Evolutionary conservation across 2,888 invertebrate species (phyloP), one percentile per base, ranked within the genome.

Genomic region (Autographa pulchrina): DNA sequence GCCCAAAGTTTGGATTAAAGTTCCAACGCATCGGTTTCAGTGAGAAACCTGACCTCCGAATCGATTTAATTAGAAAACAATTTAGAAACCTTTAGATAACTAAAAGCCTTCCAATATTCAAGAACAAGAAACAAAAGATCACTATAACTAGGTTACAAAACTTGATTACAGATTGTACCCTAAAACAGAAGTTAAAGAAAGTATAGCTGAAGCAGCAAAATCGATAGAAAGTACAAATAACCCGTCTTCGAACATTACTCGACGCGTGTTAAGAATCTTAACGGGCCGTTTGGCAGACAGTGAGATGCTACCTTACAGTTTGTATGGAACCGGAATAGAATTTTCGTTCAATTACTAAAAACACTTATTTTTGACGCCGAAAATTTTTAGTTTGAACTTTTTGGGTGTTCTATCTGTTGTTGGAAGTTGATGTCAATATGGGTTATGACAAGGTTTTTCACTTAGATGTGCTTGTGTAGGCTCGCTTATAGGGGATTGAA

Each of bases 171-270:
- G 81, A 78, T 71, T 73, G 61, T 71, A 70, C 70, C 54, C 48
- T 62, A 65, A 67, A 62, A 78, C 59, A 78, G 70, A 80, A 81
- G 75, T 75, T 70, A 66, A 77, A 77, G 62, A 74, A 71, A 67
- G 70, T 68, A 67, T 65, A 72, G 65, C 56, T 62, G 62, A 67
- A 48, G 41, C 65, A 74, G 60, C 48, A 75, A 76, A 79, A 82
- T 81, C 82, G 82, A 82, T 81, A 62, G 72, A 61, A 74, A 74
- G 70, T 79, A 81, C 82, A 81, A 81, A 82, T 81, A 81, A 81
- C 79, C 82, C 73, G 73, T 77, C 76, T 78, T 62, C 38, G 74
- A 74, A 75, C 82, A 81, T 81, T 82, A 82, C 82, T 66, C 75
- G 75, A 75, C 67, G 74, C 81, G 82, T 81, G 82, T 79, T 76